Evolutionary conservation across 2,113 vertebrate genomes (phyloP), one percentile per base, ranked within the genome.

Genomic region (Phyllostomus discolor): DNA sequence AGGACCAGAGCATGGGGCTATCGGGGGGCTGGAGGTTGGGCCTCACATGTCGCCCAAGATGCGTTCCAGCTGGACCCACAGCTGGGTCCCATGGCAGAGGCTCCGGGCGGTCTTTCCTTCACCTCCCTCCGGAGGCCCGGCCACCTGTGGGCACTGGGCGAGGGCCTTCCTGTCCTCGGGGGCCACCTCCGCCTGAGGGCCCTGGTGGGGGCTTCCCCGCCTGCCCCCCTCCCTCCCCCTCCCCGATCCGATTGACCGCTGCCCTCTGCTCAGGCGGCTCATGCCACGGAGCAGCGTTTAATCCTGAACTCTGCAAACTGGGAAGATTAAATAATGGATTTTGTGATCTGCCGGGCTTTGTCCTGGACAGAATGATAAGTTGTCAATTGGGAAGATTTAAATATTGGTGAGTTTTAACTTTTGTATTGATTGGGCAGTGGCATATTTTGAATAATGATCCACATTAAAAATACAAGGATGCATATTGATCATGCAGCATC

Each of bases 381-480:
- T 89, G 93, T 97, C 97, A 94, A 92, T 95, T 88, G 83, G 96
- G 90, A 95, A 97, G 96, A 94, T 97, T 97, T 97, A 96, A 98
- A 97, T 97, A 97, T 97, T 93, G 97, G 97, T 96, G 94, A 96
- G 67, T 81, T 93, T 97, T 98, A 97, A 96, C 97, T 96, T 97
- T 93, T 82, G 80, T 87, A 97, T 98, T 88, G 97, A 97, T 97
- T 70, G 79, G 70, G 41, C 87, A 64, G 95, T 97, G 97, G 97
- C 97, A 97, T 96, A 97, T 97, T 97, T 98, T 98, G 96, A 98
- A 97, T 97, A 97, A 97, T 97, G 96, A 96, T 92, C 83, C 90
- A n/a, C 96, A 92, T 97, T 96, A 97, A 97, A 96, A 96, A 95
- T 83, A 92, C 59, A 93, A 92, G 95, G 87, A 81, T 91, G 88